phyloP scores from a whole-genome alignment of 2,888 invertebrate genomes.

The Rhamphomyia laevipes region DNA sequence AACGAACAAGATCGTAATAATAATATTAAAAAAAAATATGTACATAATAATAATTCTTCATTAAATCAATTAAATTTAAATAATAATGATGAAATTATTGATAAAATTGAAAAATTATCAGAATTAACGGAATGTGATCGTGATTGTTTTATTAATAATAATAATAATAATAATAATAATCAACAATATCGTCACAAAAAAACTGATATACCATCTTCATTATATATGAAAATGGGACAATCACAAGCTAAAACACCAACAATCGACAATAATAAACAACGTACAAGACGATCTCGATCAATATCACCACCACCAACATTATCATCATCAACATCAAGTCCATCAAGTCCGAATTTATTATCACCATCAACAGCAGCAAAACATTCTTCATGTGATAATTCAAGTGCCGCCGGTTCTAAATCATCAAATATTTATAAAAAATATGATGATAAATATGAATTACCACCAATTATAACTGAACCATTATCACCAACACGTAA shows the following conservation, averaged over 20 bases:
- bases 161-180: constrained; percentile 12
- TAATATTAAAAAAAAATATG: constrained; percentile 10
- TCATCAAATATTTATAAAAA: constrained; percentile 22
- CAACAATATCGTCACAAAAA: too few relatives aligned
- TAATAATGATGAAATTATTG: constrained; percentile 3
- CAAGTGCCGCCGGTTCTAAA: constrained; percentile 1
- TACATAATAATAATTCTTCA: constrained; percentile 1
- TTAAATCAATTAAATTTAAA: constrained; percentile 7
- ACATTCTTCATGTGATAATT: not conserved
- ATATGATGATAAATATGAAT: constrained; percentile 9
- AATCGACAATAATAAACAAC: constrained; percentile 9
- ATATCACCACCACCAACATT: not conserved
- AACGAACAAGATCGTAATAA: constrained; percentile 18
- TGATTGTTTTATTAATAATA: constrained; percentile 16
- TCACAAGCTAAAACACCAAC: constrained; percentile 15
- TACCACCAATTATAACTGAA: constrained; percentile 22
- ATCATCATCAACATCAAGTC: constrained; percentile 1
- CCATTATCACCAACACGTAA: constrained; percentile 12
- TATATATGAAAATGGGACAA: constrained; percentile 15
- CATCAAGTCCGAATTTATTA: not conserved
- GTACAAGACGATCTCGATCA: constrained; percentile 3
- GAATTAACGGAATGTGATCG: constrained; percentile 24
- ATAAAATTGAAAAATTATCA: constrained; percentile 8
- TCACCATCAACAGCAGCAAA: not conserved
- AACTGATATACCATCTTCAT: too few relatives aligned